Percentiles rank a stretch among this genome's conserved stretches.
Conservation (phyloP, 2,888 invertebrate genomes). For the Drosophila peninsularis region DNA sequence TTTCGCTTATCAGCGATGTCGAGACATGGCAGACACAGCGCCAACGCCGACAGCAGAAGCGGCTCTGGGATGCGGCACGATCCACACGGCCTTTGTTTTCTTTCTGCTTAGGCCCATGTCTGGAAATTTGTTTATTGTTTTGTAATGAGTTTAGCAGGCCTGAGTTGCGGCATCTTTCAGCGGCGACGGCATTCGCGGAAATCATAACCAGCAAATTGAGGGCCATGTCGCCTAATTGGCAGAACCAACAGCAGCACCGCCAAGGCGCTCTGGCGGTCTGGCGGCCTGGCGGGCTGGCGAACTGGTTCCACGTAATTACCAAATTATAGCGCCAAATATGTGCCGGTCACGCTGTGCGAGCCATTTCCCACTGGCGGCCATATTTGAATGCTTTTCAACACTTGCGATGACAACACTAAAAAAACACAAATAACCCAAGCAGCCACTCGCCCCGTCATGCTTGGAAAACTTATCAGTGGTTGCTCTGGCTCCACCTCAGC, state of each 20-base stretch:
- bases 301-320: slow-evolving; percentile 48
- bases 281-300: background rate
- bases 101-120: slow-evolving; percentile 58
- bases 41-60: slow-evolving; percentile 52
- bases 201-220: slow-evolving; percentile 78
- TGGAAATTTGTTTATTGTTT: slow-evolving; percentile 82
- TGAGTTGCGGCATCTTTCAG: slow-evolving; percentile 68
- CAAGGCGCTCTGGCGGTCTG: background rate
- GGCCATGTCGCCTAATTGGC: slow-evolving; percentile 73
- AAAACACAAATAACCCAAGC: slow-evolving; percentile 7
- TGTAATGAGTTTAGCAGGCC: slow-evolving; percentile 72
- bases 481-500: slow-evolving; percentile 18
- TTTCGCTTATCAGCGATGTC: slow-evolving; percentile 78
- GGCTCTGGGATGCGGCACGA: slow-evolving; percentile 62
- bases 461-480: slow-evolving; percentile 60
- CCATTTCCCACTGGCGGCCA: slow-evolving; percentile 57
- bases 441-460: slow-evolving; percentile 51
- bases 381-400: slow-evolving; percentile 55
- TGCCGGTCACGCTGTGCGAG: slow-evolving; percentile 52
- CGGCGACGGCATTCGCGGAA: slow-evolving; percentile 64
- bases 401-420: slow-evolving; percentile 44
- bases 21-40: slow-evolving; percentile 77
- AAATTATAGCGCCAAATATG: slow-evolving; percentile 56
- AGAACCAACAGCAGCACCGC: slow-evolving; percentile 22
- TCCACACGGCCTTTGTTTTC: slow-evolving; percentile 69